A percentile compares a stretch with the other conserved stretches of the same genome.
phyloP scores from a whole-genome alignment of 1,140 invertebrate species.

The Drosophila pectinifera region DNA sequence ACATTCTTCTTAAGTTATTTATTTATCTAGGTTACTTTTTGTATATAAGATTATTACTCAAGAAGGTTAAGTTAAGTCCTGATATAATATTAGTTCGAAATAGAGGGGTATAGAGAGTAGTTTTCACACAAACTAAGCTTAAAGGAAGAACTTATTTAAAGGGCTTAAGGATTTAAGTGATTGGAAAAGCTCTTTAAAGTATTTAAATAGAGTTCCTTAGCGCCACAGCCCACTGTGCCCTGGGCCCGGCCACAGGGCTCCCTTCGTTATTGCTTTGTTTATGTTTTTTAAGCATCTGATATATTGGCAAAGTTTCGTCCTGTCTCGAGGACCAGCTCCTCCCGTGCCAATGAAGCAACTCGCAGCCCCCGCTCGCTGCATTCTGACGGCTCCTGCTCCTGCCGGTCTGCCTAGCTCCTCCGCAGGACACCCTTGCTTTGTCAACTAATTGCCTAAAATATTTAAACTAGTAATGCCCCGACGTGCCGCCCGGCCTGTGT shows the following conservation, averaged over 20 bases:
- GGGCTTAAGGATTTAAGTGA: too few relatives aligned
- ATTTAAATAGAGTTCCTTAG: too few relatives aligned
- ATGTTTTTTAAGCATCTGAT: conserved; percentile 78
- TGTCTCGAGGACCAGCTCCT: conserved; percentile 36
- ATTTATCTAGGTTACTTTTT: too few relatives aligned
- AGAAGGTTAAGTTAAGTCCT: background rate
- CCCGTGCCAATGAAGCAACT: conserved; percentile 70
- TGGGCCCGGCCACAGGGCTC: conserved; percentile 20
- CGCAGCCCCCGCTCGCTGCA: conserved; percentile 41
- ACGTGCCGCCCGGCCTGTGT: conserved; percentile 25
- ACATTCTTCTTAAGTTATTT: too few relatives aligned
- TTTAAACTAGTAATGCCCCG: conserved; percentile 73
- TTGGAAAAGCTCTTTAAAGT: too few relatives aligned
- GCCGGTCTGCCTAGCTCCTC: background rate
- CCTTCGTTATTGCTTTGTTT: conserved; percentile 63
- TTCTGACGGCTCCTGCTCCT: conserved; percentile 20
- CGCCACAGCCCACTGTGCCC: background rate
- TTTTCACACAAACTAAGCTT: too few relatives aligned
- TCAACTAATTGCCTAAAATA: conserved; percentile 81
- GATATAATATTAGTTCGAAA: too few relatives aligned
- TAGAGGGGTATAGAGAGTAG: too few relatives aligned
- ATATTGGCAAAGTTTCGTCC: conserved; percentile 75
- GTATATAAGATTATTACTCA: background rate
- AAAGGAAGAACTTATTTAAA: too few relatives aligned
- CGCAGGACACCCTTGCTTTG: conserved; percentile 23